Percentiles rank a stretch among this genome's conserved stretches.
phyloP scores from a whole-genome alignment of 2,113 vertebrate genomes.

The Crotalus helleri region DNA sequence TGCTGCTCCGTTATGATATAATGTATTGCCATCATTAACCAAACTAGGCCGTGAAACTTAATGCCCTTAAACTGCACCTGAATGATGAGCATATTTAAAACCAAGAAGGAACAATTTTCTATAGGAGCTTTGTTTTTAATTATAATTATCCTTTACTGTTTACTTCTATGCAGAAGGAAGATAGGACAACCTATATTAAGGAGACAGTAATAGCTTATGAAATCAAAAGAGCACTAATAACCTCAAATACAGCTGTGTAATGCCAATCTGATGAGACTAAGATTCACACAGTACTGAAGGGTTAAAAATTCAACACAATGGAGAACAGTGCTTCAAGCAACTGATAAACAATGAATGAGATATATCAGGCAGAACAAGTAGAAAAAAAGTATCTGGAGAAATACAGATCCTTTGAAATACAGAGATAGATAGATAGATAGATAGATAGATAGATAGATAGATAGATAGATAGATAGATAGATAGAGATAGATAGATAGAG shows the following conservation, averaged over 20 bases:
- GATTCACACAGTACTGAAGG: background rate
- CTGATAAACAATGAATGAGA: constrained; percentile 45
- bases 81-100: background rate
- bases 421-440: no score
- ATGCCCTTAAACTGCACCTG: background rate
- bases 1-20: background rate
- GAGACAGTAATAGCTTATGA: background rate
- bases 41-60: background rate
- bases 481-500: background rate
- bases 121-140: background rate
- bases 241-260: background rate
- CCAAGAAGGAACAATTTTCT: background rate
- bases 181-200: background rate
- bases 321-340: constrained; percentile 27
- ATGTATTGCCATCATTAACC: background rate
- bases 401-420: constrained; percentile 25
- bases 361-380: constrained; percentile 39
- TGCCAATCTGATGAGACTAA: constrained; percentile 3
- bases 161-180: constrained; percentile 20
- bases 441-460: background rate
- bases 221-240: background rate
- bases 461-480: background rate
- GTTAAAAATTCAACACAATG: constrained; percentile 18
- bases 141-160: constrained; percentile 1
- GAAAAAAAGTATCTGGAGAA: constrained; percentile 26